Evolutionary conservation across 2,888 invertebrate species (phyloP).

Genomic region (Seira ritae): DNA sequence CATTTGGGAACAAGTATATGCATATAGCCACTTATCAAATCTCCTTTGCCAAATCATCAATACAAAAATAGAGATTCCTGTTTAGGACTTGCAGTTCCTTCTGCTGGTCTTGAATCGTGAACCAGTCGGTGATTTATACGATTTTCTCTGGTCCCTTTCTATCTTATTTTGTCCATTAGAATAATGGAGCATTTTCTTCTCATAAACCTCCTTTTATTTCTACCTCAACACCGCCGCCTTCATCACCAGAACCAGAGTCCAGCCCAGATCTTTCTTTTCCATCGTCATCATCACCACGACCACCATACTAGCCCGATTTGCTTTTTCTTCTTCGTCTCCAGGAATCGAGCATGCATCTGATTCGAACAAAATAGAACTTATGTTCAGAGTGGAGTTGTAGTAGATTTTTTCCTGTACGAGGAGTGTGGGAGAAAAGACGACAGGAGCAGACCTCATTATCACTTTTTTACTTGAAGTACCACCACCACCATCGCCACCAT

Average conservation of each 20-base stretch:
- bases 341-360: constrained; percentile 2
- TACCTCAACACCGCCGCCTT: not conserved
- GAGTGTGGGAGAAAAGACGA: constrained; percentile 24
- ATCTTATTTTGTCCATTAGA: too few species aligned
- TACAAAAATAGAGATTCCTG: too few species aligned
- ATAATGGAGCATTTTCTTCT: not conserved
- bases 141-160: not conserved
- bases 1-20: not conserved
- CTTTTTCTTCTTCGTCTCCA: not conserved
- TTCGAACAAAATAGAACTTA: not conserved
- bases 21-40: not conserved
- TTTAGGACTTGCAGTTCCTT: not conserved
- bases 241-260: not conserved
- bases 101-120: not conserved
- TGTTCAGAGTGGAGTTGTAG: not conserved
- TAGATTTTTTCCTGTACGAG: not conserved
- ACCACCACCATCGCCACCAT: constrained; percentile 7
- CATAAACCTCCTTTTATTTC: not conserved
- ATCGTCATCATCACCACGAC: too few species aligned
- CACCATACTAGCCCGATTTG: constrained; percentile 34
- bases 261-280: constrained; percentile 4
- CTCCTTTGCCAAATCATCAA: too few species aligned
- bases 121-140: not conserved
- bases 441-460: constrained; percentile 53
- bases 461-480: constrained; percentile 10